Percentiles rank a stretch among this genome's conserved stretches.
Evolutionary conservation across 2,888 invertebrate species (phyloP).

Genomic region (Bedellia somnulentella): DNA sequence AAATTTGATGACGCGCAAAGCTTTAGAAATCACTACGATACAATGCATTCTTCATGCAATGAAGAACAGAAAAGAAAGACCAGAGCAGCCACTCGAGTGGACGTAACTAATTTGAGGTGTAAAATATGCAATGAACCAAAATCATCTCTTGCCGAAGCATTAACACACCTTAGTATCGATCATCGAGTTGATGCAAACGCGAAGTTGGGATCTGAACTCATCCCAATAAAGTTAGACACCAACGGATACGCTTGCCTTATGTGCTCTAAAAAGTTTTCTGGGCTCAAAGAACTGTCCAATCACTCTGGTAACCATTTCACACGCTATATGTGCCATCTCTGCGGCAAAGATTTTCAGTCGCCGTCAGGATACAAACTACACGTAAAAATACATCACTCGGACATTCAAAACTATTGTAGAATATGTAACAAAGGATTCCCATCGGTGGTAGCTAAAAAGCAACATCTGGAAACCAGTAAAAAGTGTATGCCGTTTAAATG

Average conservation of each 20-base stretch:
- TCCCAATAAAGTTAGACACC: conserved; percentile 2
- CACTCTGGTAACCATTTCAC: conserved; percentile 5
- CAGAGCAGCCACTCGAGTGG: conserved; percentile 1
- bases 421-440: conserved; percentile 7
- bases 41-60: not conserved
- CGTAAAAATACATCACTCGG: not conserved
- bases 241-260: conserved; percentile 3
- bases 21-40: not conserved
- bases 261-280: conserved; percentile 2
- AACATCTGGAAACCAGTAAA: conserved; percentile 7
- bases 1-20: not conserved
- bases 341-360: conserved; percentile 10
- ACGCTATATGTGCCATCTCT: conserved; percentile 7
- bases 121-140: conserved; percentile 1
- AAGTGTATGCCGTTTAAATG: conserved; percentile 7
- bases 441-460: conserved; percentile 4
- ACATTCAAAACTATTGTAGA: conserved; percentile 4
- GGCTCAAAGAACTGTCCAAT: conserved; percentile 1
- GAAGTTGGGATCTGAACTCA: not conserved
- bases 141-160: too few relatives aligned
- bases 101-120: conserved; percentile 2
- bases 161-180: too few relatives aligned
- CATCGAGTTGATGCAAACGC: not conserved
- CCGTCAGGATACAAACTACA: conserved; percentile 4
- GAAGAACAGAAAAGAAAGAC: not conserved